Evolutionary conservation across 2,797 vertebrate genomes (phyloP).

Genomic region (Chelmon rostratus): DNA sequence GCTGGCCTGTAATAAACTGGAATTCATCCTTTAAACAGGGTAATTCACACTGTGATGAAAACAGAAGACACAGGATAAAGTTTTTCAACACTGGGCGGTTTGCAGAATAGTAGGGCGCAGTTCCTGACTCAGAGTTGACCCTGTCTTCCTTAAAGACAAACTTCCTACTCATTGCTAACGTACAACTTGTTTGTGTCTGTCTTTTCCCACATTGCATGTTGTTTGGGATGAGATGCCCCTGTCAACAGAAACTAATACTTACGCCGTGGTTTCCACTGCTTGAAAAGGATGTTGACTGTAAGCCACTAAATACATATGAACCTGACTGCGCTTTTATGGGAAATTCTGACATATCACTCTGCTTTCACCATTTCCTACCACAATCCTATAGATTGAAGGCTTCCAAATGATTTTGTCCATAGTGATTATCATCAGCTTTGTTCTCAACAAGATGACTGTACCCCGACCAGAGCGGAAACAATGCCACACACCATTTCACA

Average conservation of each 20-base stretch:
- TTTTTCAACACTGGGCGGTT: background rate
- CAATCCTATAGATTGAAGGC: conserved; percentile 64
- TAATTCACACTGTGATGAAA: background rate
- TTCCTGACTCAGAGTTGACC: background rate
- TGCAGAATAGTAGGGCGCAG: background rate
- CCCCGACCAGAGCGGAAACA: conserved; percentile 60
- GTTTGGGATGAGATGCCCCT: conserved; percentile 58
- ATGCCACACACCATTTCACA: conserved; percentile 54
- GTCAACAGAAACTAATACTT: conserved; percentile 74
- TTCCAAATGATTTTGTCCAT: conserved; percentile 39
- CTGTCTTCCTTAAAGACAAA: background rate
- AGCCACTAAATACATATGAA: conserved; percentile 69
- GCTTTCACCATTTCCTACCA: conserved; percentile 55
- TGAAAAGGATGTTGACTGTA: conserved; percentile 56
- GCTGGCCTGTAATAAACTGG: background rate
- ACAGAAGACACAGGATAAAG: background rate
- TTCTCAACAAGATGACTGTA: conserved; percentile 46
- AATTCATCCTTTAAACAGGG: background rate
- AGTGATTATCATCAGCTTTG: conserved; percentile 59
- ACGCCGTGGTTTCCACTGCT: conserved; percentile 65
- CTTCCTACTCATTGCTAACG: background rate
- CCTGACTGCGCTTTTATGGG: conserved; percentile 60
- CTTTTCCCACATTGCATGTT: conserved; percentile 65
- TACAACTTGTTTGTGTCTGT: conserved; percentile 59
- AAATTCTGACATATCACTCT: conserved; percentile 52